A percentile compares a stretch with the other conserved stretches of the same genome.
These are phyloP conservation scores for Chrysopa pallens DNA, from an alignment of 1,140 invertebrate genomes.

Conservation along the genomic window DNA sequence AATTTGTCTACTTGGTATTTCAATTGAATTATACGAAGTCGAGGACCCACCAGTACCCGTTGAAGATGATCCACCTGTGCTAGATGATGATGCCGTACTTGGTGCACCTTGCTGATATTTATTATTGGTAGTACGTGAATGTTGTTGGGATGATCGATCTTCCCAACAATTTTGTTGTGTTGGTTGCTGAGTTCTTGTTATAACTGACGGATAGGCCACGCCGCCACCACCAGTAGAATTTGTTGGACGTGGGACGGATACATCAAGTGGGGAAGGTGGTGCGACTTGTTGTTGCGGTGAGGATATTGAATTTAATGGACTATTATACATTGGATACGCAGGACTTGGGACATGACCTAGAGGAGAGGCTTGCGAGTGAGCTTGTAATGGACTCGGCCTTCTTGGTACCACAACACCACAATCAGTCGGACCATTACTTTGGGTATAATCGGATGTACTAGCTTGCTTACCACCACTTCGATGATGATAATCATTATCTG, in stretches of 20 bases:
- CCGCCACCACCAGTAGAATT: constrained; percentile 32
- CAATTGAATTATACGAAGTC: constrained; percentile 3
- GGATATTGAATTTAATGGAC: constrained; percentile 48
- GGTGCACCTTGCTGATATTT: neutral
- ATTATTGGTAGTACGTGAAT: neutral
- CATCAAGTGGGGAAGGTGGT: constrained; percentile 47
- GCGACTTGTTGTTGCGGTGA: constrained; percentile 42
- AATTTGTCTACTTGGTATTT: constrained; percentile 7
- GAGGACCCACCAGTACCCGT: constrained; percentile 3
- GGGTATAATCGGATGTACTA: constrained; percentile 39
- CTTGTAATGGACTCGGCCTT: constrained; percentile 46
- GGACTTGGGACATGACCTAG: constrained; percentile 51
- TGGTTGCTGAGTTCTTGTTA: constrained; percentile 36
- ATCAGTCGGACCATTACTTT: constrained; percentile 42
- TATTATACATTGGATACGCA: constrained; percentile 59
- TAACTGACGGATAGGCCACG: constrained; percentile 52
- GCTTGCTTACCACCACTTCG: constrained; percentile 13
- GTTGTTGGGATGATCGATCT: constrained; percentile 19
- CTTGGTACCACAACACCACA: constrained; percentile 38
- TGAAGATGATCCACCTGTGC: constrained; percentile 1
- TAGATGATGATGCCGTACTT: neutral
- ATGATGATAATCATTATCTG: neutral
- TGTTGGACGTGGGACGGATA: constrained; percentile 38
- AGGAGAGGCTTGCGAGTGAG: constrained; percentile 41
- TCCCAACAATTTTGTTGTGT: constrained; percentile 27